A percentile compares a stretch with the other conserved stretches of the same genome.
phyloP scores from a whole-genome alignment of 2,113 vertebrate genomes.

The Platycercus adscitus region DNA sequence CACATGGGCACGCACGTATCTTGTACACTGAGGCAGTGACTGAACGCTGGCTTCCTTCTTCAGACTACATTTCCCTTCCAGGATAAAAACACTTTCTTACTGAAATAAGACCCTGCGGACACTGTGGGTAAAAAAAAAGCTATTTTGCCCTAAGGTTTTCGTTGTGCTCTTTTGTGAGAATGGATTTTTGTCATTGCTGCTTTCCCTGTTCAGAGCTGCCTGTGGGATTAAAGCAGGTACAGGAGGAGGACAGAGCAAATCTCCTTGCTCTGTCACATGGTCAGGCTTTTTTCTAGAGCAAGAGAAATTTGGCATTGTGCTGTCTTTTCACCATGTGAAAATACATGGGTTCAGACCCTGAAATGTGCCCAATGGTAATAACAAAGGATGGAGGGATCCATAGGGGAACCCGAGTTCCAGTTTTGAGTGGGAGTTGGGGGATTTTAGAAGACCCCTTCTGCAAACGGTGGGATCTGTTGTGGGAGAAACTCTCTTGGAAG shows the following conservation, averaged over 20 bases:
- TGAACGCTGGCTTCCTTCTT: background rate
- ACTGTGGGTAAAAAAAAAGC: background rate
- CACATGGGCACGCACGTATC: background rate
- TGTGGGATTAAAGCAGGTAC: background rate
- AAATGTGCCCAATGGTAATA: background rate
- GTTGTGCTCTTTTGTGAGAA: background rate
- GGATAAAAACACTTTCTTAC: background rate
- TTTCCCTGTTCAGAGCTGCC: background rate
- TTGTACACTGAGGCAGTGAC: background rate
- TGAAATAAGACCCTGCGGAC: background rate
- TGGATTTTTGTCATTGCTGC: background rate
- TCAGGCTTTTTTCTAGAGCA: background rate
- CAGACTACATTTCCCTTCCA: background rate
- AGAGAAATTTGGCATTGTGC: background rate
- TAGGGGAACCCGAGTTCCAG: accelerated
- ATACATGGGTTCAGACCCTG: background rate
- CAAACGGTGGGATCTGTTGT: accelerated
- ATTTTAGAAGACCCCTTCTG: background rate
- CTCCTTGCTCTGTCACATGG: background rate
- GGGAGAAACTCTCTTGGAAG: background rate
- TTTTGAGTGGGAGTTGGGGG: background rate
- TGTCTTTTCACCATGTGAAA: background rate
- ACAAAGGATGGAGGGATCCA: background rate
- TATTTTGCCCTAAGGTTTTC: background rate
- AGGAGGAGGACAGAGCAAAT: background rate